Percentiles rank a stretch among this genome's conserved stretches.
These are phyloP conservation scores for Ctenosaura bakeri DNA, from an alignment of 2,797 vertebrate species.

Conservation along the genomic window DNA sequence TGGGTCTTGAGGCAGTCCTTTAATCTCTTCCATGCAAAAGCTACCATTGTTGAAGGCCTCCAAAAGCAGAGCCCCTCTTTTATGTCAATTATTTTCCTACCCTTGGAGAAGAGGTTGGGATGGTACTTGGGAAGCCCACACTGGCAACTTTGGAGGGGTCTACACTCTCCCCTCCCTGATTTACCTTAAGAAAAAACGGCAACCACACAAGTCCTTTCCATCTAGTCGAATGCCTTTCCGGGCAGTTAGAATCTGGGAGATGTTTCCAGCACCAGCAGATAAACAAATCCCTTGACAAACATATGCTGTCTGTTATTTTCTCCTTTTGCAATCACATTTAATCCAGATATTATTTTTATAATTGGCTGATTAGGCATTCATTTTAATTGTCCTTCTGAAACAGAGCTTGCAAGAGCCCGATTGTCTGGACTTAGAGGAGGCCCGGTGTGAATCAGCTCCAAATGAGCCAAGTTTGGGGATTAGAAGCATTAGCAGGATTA, in stretches of 20 bases:
- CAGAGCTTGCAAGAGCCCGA: neutral
- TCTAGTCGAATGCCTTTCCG: neutral
- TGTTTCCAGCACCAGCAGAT: neutral
- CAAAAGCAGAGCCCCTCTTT: too few species aligned
- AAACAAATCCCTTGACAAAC: too few species aligned
- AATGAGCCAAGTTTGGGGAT: neutral
- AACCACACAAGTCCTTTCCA: neutral
- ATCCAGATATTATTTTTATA: neutral
- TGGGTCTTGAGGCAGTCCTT: too few species aligned
- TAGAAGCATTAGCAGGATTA: neutral
- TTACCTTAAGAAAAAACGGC: neutral
- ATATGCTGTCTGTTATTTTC: neutral
- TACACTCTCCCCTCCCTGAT: neutral
- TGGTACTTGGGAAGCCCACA: too few species aligned
- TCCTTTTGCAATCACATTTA: neutral
- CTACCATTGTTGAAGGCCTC: too few species aligned
- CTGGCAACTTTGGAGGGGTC: too few species aligned
- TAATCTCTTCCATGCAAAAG: too few species aligned
- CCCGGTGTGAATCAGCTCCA: neutral
- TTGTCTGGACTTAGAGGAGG: neutral
- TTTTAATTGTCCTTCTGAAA: neutral
- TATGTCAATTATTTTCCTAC: too few species aligned
- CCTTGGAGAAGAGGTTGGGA: too few species aligned
- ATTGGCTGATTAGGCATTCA: neutral
- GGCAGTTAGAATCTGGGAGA: neutral